Evolutionary conservation across 2,797 vertebrate genomes (phyloP).

Genomic region (Chaetodon trifasciatus): DNA sequence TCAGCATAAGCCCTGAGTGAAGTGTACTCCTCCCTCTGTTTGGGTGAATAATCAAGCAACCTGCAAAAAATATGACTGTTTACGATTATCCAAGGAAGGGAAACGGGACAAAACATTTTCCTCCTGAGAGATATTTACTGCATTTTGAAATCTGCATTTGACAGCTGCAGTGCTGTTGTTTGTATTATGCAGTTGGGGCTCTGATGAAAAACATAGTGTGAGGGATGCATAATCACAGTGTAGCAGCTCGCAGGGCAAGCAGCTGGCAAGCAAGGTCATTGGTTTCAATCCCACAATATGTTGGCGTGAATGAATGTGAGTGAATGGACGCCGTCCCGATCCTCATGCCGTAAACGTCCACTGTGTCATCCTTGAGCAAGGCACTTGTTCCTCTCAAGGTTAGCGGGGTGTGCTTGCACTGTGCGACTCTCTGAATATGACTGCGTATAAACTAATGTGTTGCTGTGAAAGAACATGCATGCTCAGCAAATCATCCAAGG

Average conservation of each 20-base stretch:
- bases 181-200: conserved; percentile 52
- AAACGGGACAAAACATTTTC: conserved; percentile 23
- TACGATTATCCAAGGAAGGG: conserved; percentile 26
- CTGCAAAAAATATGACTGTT: conserved; percentile 43
- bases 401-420: background rate
- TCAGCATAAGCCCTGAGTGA: conserved; percentile 48
- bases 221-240: conserved; percentile 51
- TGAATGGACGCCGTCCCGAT: conserved; percentile 10
- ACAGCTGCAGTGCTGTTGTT: conserved; percentile 56
- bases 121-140: conserved; percentile 57
- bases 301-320: conserved; percentile 8
- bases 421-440: conserved; percentile 18
- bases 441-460: conserved; percentile 7
- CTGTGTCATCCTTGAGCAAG: conserved; percentile 43
- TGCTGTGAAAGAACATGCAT: conserved; percentile 41
- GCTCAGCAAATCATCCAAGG: conserved; percentile 39
- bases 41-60: conserved; percentile 46
- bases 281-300: conserved; percentile 41
- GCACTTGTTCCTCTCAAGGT: conserved; percentile 33
- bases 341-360: conserved; percentile 5
- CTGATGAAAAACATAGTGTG: conserved; percentile 65
- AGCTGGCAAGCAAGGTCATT: conserved; percentile 64
- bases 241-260: conserved; percentile 51
- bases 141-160: conserved; percentile 53
- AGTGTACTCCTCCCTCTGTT: conserved; percentile 24